Evolutionary conservation across 2,797 vertebrate genomes (phyloP).

Genomic region (Adrianichthys oophorus): DNA sequence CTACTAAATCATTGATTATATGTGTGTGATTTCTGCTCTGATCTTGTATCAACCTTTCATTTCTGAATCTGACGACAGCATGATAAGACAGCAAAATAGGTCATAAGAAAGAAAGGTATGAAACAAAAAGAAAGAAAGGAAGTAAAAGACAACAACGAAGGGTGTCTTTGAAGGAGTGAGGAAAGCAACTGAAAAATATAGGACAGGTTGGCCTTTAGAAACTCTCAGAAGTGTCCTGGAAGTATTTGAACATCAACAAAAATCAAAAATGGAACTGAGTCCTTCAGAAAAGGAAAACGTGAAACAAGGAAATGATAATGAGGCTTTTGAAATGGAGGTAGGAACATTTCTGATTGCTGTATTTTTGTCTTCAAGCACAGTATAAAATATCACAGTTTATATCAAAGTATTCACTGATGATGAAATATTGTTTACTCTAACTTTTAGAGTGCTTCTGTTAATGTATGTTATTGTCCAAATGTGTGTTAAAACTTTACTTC

Average conservation of each 20-base stretch:
- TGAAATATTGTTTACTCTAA: not conserved
- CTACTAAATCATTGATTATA: too few relatives aligned
- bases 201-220: constrained; percentile 25
- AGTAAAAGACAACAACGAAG: not conserved
- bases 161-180: constrained; percentile 4
- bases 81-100: too few relatives aligned
- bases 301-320: constrained; percentile 30
- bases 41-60: too few relatives aligned
- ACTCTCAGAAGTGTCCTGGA: not conserved
- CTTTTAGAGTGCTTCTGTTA: not conserved
- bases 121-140: not conserved
- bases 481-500: not conserved
- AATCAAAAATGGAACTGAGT: constrained; percentile 43
- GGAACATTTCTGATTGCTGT: not conserved
- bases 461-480: not conserved
- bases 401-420: not conserved
- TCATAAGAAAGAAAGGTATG: not conserved
- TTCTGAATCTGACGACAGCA: too few relatives aligned
- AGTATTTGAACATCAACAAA: not conserved
- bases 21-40: too few relatives aligned
- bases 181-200: not conserved
- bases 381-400: too few relatives aligned
- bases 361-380: too few relatives aligned
- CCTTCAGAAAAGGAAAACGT: constrained; percentile 4
- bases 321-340: constrained; percentile 53